These are phyloP conservation scores for Coelopa pilipes DNA, from an alignment of 2,888 invertebrate species.

Conservation along the genomic window DNA sequence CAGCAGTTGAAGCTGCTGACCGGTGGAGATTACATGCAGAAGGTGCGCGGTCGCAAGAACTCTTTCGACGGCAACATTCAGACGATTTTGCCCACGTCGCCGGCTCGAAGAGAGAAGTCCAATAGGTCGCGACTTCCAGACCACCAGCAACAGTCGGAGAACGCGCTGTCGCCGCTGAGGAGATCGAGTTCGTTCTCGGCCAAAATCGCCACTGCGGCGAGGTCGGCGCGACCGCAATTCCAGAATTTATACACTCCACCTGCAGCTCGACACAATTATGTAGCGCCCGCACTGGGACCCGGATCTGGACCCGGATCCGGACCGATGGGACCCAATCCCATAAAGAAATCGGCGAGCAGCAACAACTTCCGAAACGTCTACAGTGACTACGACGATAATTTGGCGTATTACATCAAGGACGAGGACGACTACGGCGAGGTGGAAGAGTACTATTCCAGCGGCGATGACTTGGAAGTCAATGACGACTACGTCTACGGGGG, in stretches of 20 bases:
- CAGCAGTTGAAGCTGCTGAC: slow-evolving; percentile 60
- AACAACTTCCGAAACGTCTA: slow-evolving; percentile 64
- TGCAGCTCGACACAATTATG: slow-evolving; percentile 57
- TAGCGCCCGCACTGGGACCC: slow-evolving; percentile 44
- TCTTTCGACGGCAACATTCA: slow-evolving; percentile 60
- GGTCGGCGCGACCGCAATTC: slow-evolving; percentile 55
- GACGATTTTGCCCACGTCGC: slow-evolving; percentile 44
- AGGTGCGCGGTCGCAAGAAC: slow-evolving; percentile 64
- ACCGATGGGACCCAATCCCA: slow-evolving; percentile 43
- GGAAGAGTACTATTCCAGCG: slow-evolving; percentile 62
- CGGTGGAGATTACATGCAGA: slow-evolving; percentile 60
- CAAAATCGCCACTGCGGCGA: slow-evolving; percentile 57
- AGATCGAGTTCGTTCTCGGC: slow-evolving; percentile 76
- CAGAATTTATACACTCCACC: slow-evolving; percentile 63
- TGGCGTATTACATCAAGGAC: slow-evolving; percentile 66
- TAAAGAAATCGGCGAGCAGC: slow-evolving; percentile 67
- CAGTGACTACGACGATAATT: slow-evolving; percentile 64
- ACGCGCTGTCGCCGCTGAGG: slow-evolving; percentile 69
- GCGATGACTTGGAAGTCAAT: slow-evolving; percentile 54
- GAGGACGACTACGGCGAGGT: slow-evolving; percentile 63
- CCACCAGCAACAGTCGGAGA: slow-evolving; percentile 36
- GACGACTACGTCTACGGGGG: slow-evolving; percentile 50
- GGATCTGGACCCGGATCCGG: slow-evolving; percentile 29
- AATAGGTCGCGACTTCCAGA: slow-evolving; percentile 26
- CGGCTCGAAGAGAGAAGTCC: slow-evolving; percentile 42